Evolutionary conservation across 2,888 invertebrate genomes (phyloP), one percentile per base, ranked within the genome.

Genomic region (Brachycybe producta): DNA sequence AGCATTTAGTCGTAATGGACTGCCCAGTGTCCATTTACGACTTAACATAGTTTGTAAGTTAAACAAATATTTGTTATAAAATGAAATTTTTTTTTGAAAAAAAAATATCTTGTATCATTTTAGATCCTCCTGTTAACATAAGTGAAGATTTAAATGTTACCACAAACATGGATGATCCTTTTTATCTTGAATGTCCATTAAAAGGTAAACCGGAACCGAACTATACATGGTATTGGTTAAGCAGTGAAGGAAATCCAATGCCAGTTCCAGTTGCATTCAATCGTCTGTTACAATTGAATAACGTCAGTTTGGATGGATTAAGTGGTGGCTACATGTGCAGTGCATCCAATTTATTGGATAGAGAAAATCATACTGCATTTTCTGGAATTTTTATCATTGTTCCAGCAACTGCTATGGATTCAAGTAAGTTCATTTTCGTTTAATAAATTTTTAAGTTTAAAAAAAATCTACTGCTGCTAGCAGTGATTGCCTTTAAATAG

Each of bases 21-120:
- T 23, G 2, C 36, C 36, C 36, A 38, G 26, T 24, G 15, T 38
- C 3, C 38, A 36, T 7, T 8, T 47, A 15, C 15, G 5, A 15
- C 17, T 47, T 26, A 47, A 47, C 47, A 34, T 47, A 26, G 38
- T 47, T 23, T 47, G 47, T 47, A 47, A 47, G 47, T 47, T n/a
- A n/a, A 41, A 8, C 17, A 7, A 38, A 8, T 13, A 38, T 13
- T 7, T 38, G 17, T 42, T 3, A 23, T n/a, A 36, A 5, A 36
- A 2, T 8, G 13, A n/a, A 17, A 21, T 28, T 42, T 13, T 26
- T 13, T 28, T 13, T 28, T 42, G 2, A 44, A 30, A 30, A 8
- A 15, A 30, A 13, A 28, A 44, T 19, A 19, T 17, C 19, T 39
- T n/a, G 39, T 17, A 24, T n/a, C 11, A 17, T 45, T 8, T n/a